A percentile compares a stretch with the other conserved stretches of the same genome.
phyloP scores from a whole-genome alignment of 30 jellyfish, hydroid and myxozoan genomes.

The Hydra vulgaris region DNA sequence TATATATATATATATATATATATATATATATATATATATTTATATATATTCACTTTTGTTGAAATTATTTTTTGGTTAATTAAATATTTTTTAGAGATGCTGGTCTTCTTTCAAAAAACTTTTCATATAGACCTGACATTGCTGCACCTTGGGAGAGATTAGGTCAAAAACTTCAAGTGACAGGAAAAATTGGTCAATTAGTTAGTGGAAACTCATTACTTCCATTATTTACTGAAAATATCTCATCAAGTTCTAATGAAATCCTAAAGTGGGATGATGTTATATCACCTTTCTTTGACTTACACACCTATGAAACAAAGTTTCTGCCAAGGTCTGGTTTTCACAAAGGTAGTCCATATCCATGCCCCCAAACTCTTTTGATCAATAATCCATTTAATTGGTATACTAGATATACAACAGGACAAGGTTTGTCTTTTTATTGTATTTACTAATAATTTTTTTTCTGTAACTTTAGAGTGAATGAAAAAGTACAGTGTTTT shows the following conservation, averaged over 20 bases:
- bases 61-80: too few species aligned
- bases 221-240: constrained; percentile 6
- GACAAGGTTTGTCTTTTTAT: constrained; percentile 17
- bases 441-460: not conserved
- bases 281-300: constrained; percentile 26
- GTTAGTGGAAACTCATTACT: constrained; percentile 10
- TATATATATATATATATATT: too few species aligned
- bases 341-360: constrained; percentile 9
- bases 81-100: not conserved
- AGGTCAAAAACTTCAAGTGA: constrained; percentile 17
- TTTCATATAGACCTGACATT: constrained; percentile 10
- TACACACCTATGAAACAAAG: not conserved
- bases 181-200: constrained; percentile 25
- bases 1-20: too few species aligned
- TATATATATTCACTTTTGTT: not conserved
- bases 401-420: constrained; percentile 2
- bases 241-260: not conserved
- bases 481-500: too few species aligned
- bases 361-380: constrained; percentile 20
- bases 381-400: constrained; percentile 9
- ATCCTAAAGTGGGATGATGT: constrained; percentile 25
- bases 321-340: constrained; percentile 14
- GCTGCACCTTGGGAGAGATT: constrained; percentile 26
- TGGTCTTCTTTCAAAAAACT: not conserved
- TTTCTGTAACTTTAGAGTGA: too few species aligned